phyloP scores from a whole-genome alignment of 2,113 vertebrate species.

The Ranitomeya variabilis region DNA sequence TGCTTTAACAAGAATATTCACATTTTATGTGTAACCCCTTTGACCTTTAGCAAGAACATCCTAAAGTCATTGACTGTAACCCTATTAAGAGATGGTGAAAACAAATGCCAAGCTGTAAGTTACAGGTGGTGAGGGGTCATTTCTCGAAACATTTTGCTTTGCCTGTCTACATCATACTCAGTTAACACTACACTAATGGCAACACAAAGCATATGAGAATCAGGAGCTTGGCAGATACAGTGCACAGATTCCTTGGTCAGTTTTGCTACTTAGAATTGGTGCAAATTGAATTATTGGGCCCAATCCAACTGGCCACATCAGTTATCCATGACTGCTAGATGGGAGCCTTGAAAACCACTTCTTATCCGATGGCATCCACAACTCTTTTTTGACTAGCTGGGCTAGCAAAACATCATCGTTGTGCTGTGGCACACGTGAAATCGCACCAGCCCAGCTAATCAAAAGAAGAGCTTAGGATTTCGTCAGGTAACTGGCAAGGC shows the following conservation, averaged over 20 bases:
- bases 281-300: too few relatives aligned
- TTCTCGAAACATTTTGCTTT: neutral
- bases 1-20: conserved; percentile 2
- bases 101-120: neutral
- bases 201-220: neutral
- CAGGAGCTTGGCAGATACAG: neutral
- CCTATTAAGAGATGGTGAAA: neutral
- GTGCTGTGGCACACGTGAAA: too few relatives aligned
- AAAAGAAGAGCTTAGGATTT: too few relatives aligned
- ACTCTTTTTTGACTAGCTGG: too few relatives aligned
- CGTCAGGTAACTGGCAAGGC: too few relatives aligned
- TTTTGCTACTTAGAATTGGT: too few relatives aligned
- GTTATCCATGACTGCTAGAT: too few relatives aligned
- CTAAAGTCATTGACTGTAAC: neutral
- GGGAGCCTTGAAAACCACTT: too few relatives aligned
- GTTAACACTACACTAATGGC: neutral
- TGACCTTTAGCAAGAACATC: neutral
- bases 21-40: neutral
- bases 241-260: neutral
- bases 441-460: too few relatives aligned
- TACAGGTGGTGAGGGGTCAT: neutral
- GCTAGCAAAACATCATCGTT: too few relatives aligned
- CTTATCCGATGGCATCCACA: too few relatives aligned
- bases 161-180: neutral
- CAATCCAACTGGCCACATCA: too few relatives aligned